These are phyloP conservation scores for Kryptolebias ocellatus DNA, from an alignment of 2,797 vertebrate species.

Conservation along the genomic window DNA sequence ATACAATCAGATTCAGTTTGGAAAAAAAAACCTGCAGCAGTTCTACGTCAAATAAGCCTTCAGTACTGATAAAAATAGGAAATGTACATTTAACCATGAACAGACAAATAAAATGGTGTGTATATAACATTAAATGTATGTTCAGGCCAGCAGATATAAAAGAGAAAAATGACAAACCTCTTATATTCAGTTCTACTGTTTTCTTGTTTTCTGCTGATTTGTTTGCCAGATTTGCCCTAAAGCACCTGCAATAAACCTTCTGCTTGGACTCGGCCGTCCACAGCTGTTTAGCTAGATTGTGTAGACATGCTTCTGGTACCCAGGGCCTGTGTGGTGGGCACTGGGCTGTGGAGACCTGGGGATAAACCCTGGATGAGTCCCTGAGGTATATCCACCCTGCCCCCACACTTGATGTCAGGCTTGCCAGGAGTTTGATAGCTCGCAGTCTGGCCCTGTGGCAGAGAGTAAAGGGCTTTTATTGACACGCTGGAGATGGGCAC, in stretches of 20 bases:
- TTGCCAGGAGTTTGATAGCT: slow-evolving; percentile 71
- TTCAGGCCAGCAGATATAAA: background rate
- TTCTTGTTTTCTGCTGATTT: slow-evolving; percentile 26
- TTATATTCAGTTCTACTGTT: slow-evolving; percentile 10
- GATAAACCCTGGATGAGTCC: slow-evolving; percentile 62
- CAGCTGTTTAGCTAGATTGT: slow-evolving; percentile 69
- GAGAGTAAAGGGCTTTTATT: slow-evolving; percentile 65
- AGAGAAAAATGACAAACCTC: slow-evolving; percentile 79
- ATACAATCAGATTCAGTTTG: background rate
- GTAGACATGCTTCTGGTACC: slow-evolving; percentile 53
- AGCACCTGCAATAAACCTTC: slow-evolving; percentile 48
- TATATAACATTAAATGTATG: too few relatives aligned
- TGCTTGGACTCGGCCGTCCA: slow-evolving; percentile 47
- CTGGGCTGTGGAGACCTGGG: slow-evolving; percentile 63
- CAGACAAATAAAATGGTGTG: too few relatives aligned
- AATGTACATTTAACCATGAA: background rate
- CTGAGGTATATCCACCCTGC: slow-evolving; percentile 32
- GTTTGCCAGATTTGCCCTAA: slow-evolving; percentile 61
- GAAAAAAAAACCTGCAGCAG: background rate
- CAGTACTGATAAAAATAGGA: background rate
- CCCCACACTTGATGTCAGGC: slow-evolving; percentile 50
- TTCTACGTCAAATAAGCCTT: background rate
- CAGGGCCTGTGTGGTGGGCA: slow-evolving; percentile 58
- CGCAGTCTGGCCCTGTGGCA: slow-evolving; percentile 53
- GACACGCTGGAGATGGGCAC: slow-evolving; percentile 65